Conservation (phyloP, 2,888 invertebrate species). For the Metalampra italica region DNA sequence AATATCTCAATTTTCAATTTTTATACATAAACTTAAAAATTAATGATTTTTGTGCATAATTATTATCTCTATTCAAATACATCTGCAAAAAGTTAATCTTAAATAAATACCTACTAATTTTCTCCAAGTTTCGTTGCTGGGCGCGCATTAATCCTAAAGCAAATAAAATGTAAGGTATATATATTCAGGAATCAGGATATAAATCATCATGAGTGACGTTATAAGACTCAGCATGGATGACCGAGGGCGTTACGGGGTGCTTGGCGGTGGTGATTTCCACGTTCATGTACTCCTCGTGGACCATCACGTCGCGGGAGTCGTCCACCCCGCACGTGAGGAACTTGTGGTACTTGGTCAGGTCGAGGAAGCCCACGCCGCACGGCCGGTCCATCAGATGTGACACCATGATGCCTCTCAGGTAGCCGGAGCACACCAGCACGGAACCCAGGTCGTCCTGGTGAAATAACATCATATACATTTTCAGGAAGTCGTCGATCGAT, state of each 20-base stretch:
- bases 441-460: constrained; percentile 63
- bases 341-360: constrained; percentile 45
- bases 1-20: no score
- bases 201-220: not conserved
- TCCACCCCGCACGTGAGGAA: constrained; percentile 67
- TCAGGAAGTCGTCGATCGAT: no score
- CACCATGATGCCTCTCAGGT: constrained; percentile 55
- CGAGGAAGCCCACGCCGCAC: constrained; percentile 60
- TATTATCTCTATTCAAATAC: no score
- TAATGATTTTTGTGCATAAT: no score
- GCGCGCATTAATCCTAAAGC: no score
- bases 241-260: constrained; percentile 17
- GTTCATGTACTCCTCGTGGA: constrained; percentile 33
- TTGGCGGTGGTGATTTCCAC: constrained; percentile 29
- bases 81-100: no score
- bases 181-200: not conserved
- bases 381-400: constrained; percentile 61
- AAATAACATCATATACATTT: not conserved
- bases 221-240: not conserved
- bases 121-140: no score
- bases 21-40: no score
- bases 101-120: no score
- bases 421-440: constrained; percentile 53
- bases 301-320: constrained; percentile 57
- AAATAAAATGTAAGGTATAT: no score